These are phyloP conservation scores for Callospermophilus lateralis DNA, from an alignment of 2,113 vertebrate species.

Conservation along the genomic window DNA sequence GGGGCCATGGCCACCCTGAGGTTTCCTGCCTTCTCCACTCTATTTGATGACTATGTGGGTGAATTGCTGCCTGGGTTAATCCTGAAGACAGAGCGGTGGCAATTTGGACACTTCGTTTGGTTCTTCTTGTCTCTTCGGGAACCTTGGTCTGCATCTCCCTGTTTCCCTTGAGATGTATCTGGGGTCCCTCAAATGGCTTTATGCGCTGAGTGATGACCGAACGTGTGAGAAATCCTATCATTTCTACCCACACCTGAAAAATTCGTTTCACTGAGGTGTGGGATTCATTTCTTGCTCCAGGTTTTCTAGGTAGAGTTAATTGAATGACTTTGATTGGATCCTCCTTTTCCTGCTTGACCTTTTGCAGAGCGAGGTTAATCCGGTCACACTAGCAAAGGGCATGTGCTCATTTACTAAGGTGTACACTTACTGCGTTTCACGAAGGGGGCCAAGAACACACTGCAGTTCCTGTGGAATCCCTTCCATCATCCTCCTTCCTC, in stretches of 20 bases:
- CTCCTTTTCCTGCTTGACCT: neutral
- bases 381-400: neutral
- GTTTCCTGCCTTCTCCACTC: neutral
- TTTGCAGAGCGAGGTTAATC: neutral
- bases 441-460: neutral
- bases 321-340: neutral
- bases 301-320: neutral
- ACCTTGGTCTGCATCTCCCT: neutral
- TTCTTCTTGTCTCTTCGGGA: neutral
- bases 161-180: neutral
- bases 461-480: neutral
- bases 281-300: neutral
- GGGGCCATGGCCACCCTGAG: neutral
- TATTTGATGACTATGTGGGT: neutral
- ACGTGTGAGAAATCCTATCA: neutral
- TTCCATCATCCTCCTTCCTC: constrained; percentile 7
- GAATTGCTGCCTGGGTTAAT: neutral
- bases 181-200: neutral
- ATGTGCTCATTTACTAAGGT: neutral
- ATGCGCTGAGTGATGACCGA: neutral
- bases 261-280: neutral
- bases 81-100: neutral
- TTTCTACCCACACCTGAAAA: neutral
- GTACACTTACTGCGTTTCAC: neutral
- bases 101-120: neutral